Base-by-base conservation (phyloP, 2,888 invertebrate genomes). In the Branchipolynoe longqiensis region DNA sequence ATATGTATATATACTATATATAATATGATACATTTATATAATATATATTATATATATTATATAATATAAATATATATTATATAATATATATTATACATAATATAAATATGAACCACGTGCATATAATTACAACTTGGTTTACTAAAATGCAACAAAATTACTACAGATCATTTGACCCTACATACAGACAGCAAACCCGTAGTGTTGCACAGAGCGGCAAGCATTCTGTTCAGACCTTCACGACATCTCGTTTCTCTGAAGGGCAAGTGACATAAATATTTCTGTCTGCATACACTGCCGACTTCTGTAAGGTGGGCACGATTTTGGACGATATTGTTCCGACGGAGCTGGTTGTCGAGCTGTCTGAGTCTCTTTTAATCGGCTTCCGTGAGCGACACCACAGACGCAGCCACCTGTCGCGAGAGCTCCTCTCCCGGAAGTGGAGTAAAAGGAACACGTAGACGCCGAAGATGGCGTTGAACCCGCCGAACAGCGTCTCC, bases 401-500 rank as follows among this genome's bases (percentile, higher is more conserved):
- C 8, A 89, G 8, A 22, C 87, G 86, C 78, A 36, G 88, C 91
- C 90, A 91, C 31, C 87, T 87, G 41, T 89, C 86, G 14, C 90
- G 85, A 25, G 90, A 90, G 64, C 87, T 85, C 38, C 89, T 89
- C 84, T 92, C 91, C 56, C 91, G 87, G 40, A 88, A 87, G 22
- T 90, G 90, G 86, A 91, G 91, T 41, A 91, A 85, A n/a, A 91
- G 82, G 85, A 92, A 92, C 38, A 92, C 90, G 62, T 91, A 88
- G 84, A 91, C 90, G 2, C 92, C 92, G 74, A 91, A 91, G 83
- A 90, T 89, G 14, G 90, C 90, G 87, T 90, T 91, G 83, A 91
- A 90, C 82, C 93, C 91, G 40, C 92, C 91, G 88, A 93, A 93
- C 59, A 93, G 85, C 86, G 93, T 92, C 73, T 92, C 91, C 86